Evolutionary conservation across 2,888 invertebrate genomes (phyloP).

Genomic region (Epinotia demarniana): DNA sequence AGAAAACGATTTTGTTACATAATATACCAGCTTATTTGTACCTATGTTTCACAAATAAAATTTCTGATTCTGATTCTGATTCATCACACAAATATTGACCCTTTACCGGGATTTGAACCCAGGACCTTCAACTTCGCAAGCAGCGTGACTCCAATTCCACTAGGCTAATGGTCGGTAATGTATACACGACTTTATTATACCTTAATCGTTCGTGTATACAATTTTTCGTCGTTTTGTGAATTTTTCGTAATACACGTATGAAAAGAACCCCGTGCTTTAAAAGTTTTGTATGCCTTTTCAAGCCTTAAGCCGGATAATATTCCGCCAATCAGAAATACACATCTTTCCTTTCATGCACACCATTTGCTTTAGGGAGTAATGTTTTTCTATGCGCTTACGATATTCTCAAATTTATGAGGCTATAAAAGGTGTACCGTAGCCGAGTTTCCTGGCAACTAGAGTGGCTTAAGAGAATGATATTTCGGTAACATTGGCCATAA

Average conservation of each 20-base stretch:
- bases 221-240: not conserved
- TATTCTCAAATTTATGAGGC: constrained; percentile 58
- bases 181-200: no score
- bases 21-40: no score
- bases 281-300: constrained; percentile 32
- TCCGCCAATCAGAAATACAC: constrained; percentile 44
- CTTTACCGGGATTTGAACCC: no score
- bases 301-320: constrained; percentile 37
- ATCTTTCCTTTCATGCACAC: constrained; percentile 52
- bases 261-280: not conserved
- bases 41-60: no score
- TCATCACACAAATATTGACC: no score
- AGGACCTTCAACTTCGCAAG: no score
- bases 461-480: constrained; percentile 35
- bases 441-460: constrained; percentile 38
- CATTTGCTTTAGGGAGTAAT: constrained; percentile 54
- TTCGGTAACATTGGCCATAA: constrained; percentile 27
- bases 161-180: no score
- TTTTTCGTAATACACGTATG: not conserved
- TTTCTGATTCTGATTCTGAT: no score
- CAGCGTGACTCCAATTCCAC: no score
- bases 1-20: no score
- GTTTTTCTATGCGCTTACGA: constrained; percentile 57
- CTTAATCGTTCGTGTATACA: no score
- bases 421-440: constrained; percentile 37